Percentiles rank a stretch among this genome's conserved stretches.
Evolutionary conservation across 2,113 vertebrate genomes (phyloP).

Genomic region (Excalfactoria chinensis): DNA sequence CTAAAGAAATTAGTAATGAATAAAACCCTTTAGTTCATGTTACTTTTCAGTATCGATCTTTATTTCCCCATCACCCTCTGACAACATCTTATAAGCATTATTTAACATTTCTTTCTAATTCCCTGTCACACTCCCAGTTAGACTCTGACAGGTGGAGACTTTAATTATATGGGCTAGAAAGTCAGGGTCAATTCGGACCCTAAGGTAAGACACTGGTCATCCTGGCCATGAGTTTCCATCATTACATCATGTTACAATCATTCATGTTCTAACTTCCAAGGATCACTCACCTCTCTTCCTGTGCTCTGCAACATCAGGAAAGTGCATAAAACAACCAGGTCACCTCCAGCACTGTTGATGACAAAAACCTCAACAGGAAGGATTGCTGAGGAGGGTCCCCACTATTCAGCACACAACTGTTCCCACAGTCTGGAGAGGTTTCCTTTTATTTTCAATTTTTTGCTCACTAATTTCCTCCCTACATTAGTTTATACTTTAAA

Average conservation of each 20-base stretch:
- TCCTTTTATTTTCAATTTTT: background rate
- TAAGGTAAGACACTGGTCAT: background rate
- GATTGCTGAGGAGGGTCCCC: background rate
- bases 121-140: background rate
- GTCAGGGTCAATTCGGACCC: background rate
- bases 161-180: background rate
- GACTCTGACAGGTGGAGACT: fast-evolving
- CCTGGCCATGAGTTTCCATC: background rate
- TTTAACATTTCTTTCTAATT: background rate
- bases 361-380: background rate
- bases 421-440: background rate
- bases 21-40: background rate
- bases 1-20: background rate
- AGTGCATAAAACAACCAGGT: background rate
- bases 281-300: background rate
- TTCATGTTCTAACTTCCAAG: background rate
- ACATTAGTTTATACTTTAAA: background rate
- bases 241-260: background rate
- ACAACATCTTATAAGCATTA: background rate
- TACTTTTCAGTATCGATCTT: background rate
- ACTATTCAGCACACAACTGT: background rate
- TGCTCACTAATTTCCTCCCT: background rate
- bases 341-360: background rate
- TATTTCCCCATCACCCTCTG: background rate
- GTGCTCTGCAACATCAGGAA: background rate